Evolutionary conservation across 2,888 invertebrate genomes (phyloP).

Genomic region (Zhengitettix transpicula): DNA sequence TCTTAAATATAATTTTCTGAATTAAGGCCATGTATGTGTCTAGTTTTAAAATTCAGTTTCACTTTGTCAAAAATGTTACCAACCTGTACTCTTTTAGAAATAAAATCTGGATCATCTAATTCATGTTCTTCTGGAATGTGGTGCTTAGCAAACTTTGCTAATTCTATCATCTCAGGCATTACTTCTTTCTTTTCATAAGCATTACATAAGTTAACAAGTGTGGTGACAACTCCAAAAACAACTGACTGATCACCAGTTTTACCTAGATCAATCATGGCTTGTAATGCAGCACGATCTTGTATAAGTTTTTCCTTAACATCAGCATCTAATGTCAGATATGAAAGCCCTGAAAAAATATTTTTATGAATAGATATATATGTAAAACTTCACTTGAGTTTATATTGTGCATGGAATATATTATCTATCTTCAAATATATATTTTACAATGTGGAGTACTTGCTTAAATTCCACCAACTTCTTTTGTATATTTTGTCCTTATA

Average conservation of each 20-base stretch:
- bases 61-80: constrained; percentile 11
- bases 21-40: too few relatives aligned
- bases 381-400: too few relatives aligned
- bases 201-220: constrained; percentile 91
- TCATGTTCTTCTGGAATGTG: constrained; percentile 96
- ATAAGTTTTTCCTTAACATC: constrained; percentile 95
- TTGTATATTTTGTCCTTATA: too few relatives aligned
- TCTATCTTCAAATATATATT: too few relatives aligned
- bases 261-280: constrained; percentile 76
- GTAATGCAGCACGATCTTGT: constrained; percentile 66
- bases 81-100: constrained; percentile 48
- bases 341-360: constrained; percentile 31
- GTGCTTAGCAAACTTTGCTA: constrained; percentile 98
- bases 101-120: constrained; percentile 73
- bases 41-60: background rate
- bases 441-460: too few relatives aligned
- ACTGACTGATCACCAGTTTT: constrained; percentile 75
- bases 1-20: too few relatives aligned
- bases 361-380: background rate
- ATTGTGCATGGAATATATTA: too few relatives aligned
- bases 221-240: constrained; percentile 81
- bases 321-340: constrained; percentile 91
- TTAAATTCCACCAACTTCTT: too few relatives aligned
- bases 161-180: constrained; percentile 88
- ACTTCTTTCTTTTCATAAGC: constrained; percentile 95